These are phyloP conservation scores for Formica exsecta DNA, from an alignment of 1,140 invertebrate species.

Conservation along the genomic window DNA sequence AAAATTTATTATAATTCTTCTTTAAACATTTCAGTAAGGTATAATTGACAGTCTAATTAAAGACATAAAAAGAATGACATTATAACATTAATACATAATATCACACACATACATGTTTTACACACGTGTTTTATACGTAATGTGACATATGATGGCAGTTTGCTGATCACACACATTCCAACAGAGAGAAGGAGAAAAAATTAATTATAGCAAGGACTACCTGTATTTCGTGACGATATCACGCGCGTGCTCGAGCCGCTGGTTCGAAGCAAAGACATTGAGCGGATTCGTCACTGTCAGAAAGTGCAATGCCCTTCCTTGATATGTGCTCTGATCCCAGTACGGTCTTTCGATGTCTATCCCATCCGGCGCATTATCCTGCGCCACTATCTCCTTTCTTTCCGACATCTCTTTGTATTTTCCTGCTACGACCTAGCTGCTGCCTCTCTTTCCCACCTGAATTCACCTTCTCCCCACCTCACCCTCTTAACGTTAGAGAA, in stretches of 20 bases:
- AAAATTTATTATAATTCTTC: background rate
- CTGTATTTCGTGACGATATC: constrained; percentile 91
- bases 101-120: background rate
- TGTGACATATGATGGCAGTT: background rate
- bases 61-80: background rate
- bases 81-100: background rate
- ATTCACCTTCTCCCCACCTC: constrained; percentile 24
- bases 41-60: background rate
- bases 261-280: constrained; percentile 91
- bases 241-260: constrained; percentile 92
- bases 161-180: background rate
- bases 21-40: too few species aligned
- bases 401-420: background rate
- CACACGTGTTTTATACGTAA: background rate
- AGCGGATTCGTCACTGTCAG: constrained; percentile 96
- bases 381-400: background rate
- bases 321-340: constrained; percentile 95
- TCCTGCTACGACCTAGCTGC: too few species aligned
- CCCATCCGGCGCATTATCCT: constrained; percentile 9
- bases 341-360: constrained; percentile 93
- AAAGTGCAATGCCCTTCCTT: constrained; percentile 95
- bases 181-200: background rate
- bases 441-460: background rate
- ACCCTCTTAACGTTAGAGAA: background rate
- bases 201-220: constrained; percentile 84